Evolutionary conservation across 2,113 vertebrate genomes (phyloP), one percentile per base, ranked within the genome.

Genomic region (Ciconia boyciana): DNA sequence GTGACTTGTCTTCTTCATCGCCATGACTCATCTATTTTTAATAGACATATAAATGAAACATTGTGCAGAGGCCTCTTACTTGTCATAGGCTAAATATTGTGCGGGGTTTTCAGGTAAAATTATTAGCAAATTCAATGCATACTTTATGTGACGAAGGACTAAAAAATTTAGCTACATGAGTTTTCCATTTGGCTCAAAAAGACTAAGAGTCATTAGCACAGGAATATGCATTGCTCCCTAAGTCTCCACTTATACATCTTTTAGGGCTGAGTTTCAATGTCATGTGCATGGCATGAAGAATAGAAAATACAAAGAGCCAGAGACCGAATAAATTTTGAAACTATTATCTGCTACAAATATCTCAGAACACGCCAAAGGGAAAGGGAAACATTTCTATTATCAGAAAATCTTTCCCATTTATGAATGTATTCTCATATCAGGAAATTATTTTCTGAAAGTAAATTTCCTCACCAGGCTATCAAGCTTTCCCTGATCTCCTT

Each of bases 371-470:
- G 83, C n/a, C 84, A 94, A 94, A 95, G 69, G 68, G 90, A 83
- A 94, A 90, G 57, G 54, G 46, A 94, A 92, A 74, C 51, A 66
- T 92, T 74, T 93, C 81, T 81, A 81, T 89, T 87, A 84, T 83
- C 68, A 87, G 55, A 93, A 92, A 91, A 92, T 76, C 86, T 96
- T 90, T 86, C 64, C 72, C 64, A 75, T 83, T 92, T 96, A 89
- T 81, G 72, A 92, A 84, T 78, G 51, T 29, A 75, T 87, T 71
- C 80, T 94, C 44, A 19, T 78, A 84, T 51, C 60, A 94, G 93
- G 89, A 96, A 94, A 96, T 94, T 0, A 94, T 89, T 89, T 87
- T 94, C 89, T 75, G 60, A 94, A 94, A 94, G 83, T 32, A 94
- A 91, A 95, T 95, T 94, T 95, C 76, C 91, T 91, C 51, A 78